These are phyloP conservation scores for Echiichthys vipera DNA, from an alignment of 2,797 vertebrate genomes.

Conservation along the genomic window DNA sequence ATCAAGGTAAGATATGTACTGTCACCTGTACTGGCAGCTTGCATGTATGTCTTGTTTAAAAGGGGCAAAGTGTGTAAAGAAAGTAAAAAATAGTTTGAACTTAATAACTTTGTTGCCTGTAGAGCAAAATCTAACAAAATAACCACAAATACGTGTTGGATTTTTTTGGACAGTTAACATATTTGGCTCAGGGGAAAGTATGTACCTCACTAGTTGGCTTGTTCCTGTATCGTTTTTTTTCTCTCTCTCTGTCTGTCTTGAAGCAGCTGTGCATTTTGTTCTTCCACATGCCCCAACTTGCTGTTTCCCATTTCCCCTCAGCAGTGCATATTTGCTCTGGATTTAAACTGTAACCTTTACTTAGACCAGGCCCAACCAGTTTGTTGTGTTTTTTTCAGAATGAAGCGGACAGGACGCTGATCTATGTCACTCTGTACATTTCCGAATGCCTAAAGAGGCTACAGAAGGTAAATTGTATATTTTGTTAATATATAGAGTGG, in stretches of 20 bases:
- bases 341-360: constrained; percentile 1
- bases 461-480: constrained; percentile 89
- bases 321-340: constrained; percentile 34
- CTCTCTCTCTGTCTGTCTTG: not conserved
- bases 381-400: constrained; percentile 85
- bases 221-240: not conserved
- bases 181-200: not conserved
- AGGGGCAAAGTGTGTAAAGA: not conserved
- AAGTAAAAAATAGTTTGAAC: not conserved
- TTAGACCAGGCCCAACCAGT: not conserved
- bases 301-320: constrained; percentile 7
- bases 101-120: not conserved
- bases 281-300: constrained; percentile 65
- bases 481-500: not conserved
- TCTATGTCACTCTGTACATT: constrained; percentile 98
- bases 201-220: not conserved
- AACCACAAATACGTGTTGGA: not conserved
- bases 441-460: constrained; percentile 98
- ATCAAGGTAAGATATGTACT: constrained; percentile 89
- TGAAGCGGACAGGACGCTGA: constrained; percentile 97
- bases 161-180: not conserved
- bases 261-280: constrained; percentile 37
- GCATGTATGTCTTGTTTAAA: not conserved
- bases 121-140: not conserved
- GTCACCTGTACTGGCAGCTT: not conserved